Percentiles rank a stretch among this genome's conserved stretches.
These are phyloP conservation scores for Noctua comes DNA, from an alignment of 2,888 invertebrate species.

Conservation along the genomic window DNA sequence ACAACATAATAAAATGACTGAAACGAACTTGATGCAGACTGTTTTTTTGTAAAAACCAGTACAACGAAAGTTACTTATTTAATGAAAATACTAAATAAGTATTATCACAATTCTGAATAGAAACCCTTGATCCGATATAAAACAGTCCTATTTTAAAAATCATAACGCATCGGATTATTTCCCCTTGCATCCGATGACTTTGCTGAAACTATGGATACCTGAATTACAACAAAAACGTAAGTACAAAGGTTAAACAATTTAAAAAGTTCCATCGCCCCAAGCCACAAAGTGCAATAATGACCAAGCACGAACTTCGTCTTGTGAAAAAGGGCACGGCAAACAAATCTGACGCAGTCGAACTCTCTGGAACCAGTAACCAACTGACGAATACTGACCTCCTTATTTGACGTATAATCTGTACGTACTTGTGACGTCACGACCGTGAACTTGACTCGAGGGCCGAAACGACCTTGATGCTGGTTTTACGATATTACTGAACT, in stretches of 20 bases:
- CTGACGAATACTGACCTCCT: conserved; percentile 63
- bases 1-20: neutral
- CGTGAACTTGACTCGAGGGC: conserved; percentile 74
- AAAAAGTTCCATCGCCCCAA: conserved; percentile 13
- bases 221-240: neutral
- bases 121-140: neutral
- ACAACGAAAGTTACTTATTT: neutral
- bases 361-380: conserved; percentile 27
- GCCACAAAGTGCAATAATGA: conserved; percentile 1
- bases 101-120: neutral
- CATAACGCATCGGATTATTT: neutral
- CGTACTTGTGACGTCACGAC: conserved; percentile 49
- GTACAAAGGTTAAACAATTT: neutral
- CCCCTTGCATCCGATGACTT: neutral
- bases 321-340: conserved; percentile 38
- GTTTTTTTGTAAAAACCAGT: neutral
- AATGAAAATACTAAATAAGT: neutral
- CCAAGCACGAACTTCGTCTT: conserved; percentile 1
- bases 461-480: conserved; percentile 53
- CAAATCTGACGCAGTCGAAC: conserved; percentile 51
- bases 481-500: conserved; percentile 27
- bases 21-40: neutral
- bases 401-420: conserved; percentile 57
- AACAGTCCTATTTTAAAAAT: neutral
- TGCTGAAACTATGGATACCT: neutral